Base-by-base conservation (phyloP, 2,888 invertebrate genomes). In the Archips xylosteana region DNA sequence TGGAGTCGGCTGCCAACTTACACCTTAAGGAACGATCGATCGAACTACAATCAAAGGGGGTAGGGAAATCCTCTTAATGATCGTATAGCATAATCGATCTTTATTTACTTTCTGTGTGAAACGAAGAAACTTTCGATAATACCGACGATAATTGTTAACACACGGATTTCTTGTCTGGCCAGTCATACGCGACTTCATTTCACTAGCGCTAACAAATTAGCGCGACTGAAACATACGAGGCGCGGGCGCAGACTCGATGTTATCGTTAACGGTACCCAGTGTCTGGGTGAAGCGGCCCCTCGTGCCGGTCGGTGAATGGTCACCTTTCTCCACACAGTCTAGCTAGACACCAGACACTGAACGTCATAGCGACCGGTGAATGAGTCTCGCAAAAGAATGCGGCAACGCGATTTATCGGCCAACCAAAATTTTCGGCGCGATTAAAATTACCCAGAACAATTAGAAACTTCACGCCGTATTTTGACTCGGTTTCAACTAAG, bases 311-410 rank as follows among this genome's bases (percentile, higher is more conserved):
- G 90, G 92, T 91, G 92, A 93, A 92, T 93, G 93, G 92, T 91
- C 91, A 94, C 94, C 94, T 94, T 94, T 94, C 94, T 92, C 94
- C 94, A 88, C 89, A 90, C 89, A 87, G 94, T 94, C 93, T 94
- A 91, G 93, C 91, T 92, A 69, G 73, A 71, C 72, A 72, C 68
- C 65, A 74, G 74, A 74, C 73, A 68, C 63, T 12, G 42, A 85
- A 87, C 86, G 90, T 88, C 85, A 88, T 85, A 87, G 84, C 89
- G 87, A 87, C 88, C 91, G 84, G 90, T 94, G 92, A 93, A 93
- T 94, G 94, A 93, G 91, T 89, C 89, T 86, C 87, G 87, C 89
- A 87, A 89, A 77, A 92, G 94, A 93, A 94, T 93, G 92, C 92
- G 92, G 94, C 92, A 92, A 91, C 85, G 80, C 87, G 83, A 90